A percentile compares a stretch with the other conserved stretches of the same genome.
These are phyloP conservation scores for Marcusenius ussheri DNA, from an alignment of 2,113 vertebrate genomes.

Conservation along the genomic window DNA sequence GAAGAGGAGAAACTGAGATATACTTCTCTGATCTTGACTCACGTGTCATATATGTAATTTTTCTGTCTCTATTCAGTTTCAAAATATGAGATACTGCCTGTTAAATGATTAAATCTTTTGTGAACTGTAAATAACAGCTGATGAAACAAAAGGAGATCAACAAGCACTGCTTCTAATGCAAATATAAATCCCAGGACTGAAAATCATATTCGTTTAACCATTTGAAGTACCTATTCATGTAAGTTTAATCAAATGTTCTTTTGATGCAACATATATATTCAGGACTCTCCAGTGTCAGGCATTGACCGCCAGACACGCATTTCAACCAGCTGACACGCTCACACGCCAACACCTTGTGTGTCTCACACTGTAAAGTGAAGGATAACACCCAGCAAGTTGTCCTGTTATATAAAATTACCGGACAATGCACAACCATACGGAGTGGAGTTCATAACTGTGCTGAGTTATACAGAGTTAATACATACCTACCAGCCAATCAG, in stretches of 20 bases:
- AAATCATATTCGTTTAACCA: neutral
- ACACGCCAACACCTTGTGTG: too few relatives aligned
- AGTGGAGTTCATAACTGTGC: too few relatives aligned
- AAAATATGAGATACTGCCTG: neutral
- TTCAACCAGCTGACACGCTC: too few relatives aligned
- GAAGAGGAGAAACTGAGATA: neutral
- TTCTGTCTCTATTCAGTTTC: neutral
- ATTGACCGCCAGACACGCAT: too few relatives aligned
- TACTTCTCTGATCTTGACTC: neutral
- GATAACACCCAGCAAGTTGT: too few relatives aligned
- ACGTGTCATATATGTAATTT: neutral
- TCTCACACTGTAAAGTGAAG: too few relatives aligned
- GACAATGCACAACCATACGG: too few relatives aligned
- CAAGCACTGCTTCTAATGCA: neutral
- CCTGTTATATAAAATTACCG: too few relatives aligned
- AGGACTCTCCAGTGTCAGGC: too few relatives aligned
- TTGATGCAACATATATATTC: neutral
- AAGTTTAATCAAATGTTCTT: neutral
- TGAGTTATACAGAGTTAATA: too few relatives aligned
- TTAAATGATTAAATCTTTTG: neutral
- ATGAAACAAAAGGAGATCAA: neutral
- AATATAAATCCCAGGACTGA: neutral
- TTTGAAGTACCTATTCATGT: neutral
- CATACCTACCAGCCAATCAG: too few relatives aligned
- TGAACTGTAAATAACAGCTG: neutral